Conservation (phyloP, 1,140 invertebrate genomes). For the Apis florea region DNA sequence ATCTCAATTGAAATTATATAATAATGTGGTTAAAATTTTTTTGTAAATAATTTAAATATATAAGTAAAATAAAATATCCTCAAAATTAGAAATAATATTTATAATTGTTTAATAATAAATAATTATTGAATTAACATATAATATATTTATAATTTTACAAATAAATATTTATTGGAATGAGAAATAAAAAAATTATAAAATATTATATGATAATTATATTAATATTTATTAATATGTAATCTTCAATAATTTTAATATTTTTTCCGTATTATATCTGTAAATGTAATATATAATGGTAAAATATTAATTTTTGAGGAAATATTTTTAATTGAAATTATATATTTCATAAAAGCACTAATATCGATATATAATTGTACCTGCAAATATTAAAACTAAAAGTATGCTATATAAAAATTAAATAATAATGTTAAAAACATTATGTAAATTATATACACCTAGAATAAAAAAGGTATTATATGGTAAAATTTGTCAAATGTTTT, state of each 20-base stretch:
- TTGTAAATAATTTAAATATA: background rate
- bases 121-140: too few species aligned
- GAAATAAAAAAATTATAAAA: background rate
- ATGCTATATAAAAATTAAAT: too few species aligned
- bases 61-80: background rate
- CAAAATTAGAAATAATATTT: background rate
- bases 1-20: too few species aligned
- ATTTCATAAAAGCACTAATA: background rate
- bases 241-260: background rate
- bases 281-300: background rate
- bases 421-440: background rate
- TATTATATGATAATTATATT: background rate
- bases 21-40: too few species aligned
- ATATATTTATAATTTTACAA: too few species aligned
- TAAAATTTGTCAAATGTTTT: background rate
- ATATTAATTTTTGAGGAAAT: background rate
- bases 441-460: background rate
- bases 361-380: too few species aligned
- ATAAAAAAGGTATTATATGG: background rate
- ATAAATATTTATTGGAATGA: too few species aligned
- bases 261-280: background rate
- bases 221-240: conserved; percentile 3
- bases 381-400: too few species aligned
- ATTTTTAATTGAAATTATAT: background rate
- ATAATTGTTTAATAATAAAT: background rate